These are phyloP conservation scores for Caenorhabditis briggsae DNA, from an alignment of 1,140 invertebrate genomes.

Conservation along the genomic window DNA sequence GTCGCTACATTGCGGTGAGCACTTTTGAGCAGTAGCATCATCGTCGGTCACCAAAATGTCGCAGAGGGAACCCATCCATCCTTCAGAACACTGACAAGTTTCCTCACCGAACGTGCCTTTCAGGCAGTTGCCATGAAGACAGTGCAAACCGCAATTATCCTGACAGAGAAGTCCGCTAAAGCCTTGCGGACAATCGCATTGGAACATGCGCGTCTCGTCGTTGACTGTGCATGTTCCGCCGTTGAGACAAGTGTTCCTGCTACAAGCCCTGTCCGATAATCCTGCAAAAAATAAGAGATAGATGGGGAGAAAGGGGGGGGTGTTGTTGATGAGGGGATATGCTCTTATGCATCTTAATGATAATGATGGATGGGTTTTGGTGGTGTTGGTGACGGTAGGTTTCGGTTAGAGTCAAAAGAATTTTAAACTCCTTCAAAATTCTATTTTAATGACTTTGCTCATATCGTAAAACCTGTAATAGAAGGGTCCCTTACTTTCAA, in stretches of 20 bases:
- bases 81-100: constrained; percentile 52
- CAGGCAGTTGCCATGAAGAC: constrained; percentile 56
- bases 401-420: no score
- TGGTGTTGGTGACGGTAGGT: not conserved
- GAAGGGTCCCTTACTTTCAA: no score
- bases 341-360: constrained; percentile 48
- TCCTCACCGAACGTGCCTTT: constrained; percentile 55
- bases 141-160: constrained; percentile 49
- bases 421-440: no score
- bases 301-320: no score
- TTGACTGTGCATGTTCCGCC: constrained; percentile 65
- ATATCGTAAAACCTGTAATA: no score
- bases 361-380: constrained; percentile 4
- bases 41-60: constrained; percentile 24
- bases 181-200: constrained; percentile 59
- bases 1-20: constrained; percentile 36
- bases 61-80: constrained; percentile 56
- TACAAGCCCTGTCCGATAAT: constrained; percentile 55
- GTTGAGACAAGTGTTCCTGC: constrained; percentile 65
- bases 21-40: constrained; percentile 27
- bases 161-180: constrained; percentile 61
- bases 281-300: constrained; percentile 1
- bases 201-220: constrained; percentile 58
- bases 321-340: no score
- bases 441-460: no score